Percentiles rank a stretch among this genome's conserved stretches.
Conservation (phyloP, 2,797 vertebrate genomes). For the Sebastes taczanowskii region DNA sequence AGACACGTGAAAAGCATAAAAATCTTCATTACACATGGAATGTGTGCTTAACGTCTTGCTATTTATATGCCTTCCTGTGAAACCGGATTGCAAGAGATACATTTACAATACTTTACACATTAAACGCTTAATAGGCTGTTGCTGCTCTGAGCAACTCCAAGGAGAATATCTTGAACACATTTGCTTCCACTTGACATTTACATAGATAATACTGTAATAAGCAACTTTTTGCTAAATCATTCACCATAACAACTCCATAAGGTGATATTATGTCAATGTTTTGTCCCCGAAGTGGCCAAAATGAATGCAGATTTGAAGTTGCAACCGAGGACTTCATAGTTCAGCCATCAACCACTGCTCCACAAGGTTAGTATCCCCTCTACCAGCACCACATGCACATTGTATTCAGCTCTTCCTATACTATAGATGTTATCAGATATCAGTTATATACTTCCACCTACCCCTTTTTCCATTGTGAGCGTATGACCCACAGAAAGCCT, state of each 20-base stretch:
- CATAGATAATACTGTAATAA: neutral
- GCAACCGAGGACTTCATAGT: neutral
- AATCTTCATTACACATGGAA: no score
- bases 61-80: no score
- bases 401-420: neutral
- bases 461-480: neutral
- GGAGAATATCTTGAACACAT: neutral
- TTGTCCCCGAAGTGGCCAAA: neutral
- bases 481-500: neutral
- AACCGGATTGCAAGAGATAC: neutral
- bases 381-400: neutral
- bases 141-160: neutral
- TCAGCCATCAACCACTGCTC: neutral
- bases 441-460: neutral
- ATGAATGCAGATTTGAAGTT: neutral
- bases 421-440: neutral
- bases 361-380: neutral
- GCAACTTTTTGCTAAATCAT: neutral
- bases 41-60: fast-evolving
- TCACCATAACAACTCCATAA: neutral
- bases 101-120: neutral
- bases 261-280: neutral
- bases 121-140: neutral
- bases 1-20: no score
- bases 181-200: neutral